Conservation (phyloP, 2,888 invertebrate species). For the Apodemia hepburni region DNA sequence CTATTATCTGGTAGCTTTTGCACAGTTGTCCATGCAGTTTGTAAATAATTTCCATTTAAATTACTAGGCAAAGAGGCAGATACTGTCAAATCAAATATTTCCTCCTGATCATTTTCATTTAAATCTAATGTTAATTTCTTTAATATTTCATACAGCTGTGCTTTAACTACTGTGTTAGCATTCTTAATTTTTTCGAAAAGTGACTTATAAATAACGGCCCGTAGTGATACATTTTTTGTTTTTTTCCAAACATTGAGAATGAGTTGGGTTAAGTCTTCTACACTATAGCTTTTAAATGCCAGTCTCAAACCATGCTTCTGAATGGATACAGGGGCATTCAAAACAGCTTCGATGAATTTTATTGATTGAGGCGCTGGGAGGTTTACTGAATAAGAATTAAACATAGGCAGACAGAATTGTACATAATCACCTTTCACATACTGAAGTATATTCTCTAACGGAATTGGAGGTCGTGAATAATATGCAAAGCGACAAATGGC, state of each 20-base stretch:
- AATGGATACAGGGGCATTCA: constrained; percentile 46
- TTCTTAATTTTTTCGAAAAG: constrained; percentile 38
- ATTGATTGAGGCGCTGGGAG: constrained; percentile 39
- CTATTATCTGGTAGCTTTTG: constrained; percentile 39
- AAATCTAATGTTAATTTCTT: constrained; percentile 41
- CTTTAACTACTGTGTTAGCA: constrained; percentile 30
- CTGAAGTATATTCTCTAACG: constrained; percentile 37
- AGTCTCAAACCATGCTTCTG: constrained; percentile 52
- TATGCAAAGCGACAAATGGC: constrained; percentile 45
- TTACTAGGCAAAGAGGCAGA: constrained; percentile 36
- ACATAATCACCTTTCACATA: constrained; percentile 54
- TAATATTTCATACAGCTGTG: constrained; percentile 41
- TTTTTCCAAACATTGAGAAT: constrained; percentile 43
- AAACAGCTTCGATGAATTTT: constrained; percentile 41
- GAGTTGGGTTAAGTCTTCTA: constrained; percentile 39
- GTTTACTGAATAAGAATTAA: constrained; percentile 40
- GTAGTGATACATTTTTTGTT: constrained; percentile 46
- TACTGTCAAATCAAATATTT: constrained; percentile 38
- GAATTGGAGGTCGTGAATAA: constrained; percentile 47
- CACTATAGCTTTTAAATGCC: constrained; percentile 45
- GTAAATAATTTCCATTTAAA: constrained; percentile 37
- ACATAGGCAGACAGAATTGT: constrained; percentile 44
- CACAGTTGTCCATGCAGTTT: constrained; percentile 42
- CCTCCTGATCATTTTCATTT: constrained; percentile 45
- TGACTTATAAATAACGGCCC: constrained; percentile 43